Evolutionary conservation across 2,888 invertebrate species (phyloP).

Genomic region (Tuberolachnus salignus): DNA sequence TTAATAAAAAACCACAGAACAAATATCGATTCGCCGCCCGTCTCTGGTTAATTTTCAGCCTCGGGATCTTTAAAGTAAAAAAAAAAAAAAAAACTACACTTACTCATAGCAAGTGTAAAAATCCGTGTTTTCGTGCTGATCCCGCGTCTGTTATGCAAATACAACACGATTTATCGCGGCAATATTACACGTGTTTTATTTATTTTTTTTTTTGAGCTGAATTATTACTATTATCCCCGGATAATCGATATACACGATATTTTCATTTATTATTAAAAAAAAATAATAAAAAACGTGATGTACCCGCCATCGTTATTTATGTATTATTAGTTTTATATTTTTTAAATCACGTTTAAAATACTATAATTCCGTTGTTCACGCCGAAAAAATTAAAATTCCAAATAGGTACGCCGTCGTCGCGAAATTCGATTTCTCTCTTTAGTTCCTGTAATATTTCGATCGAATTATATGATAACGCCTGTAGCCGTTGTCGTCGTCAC

Average conservation of each 20-base stretch:
- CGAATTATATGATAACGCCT: slow-evolving; percentile 22
- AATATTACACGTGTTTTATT: background rate
- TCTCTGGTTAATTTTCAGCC: slow-evolving; percentile 14
- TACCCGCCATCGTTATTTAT: background rate
- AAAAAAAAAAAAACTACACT: too few species aligned
- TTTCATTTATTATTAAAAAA: background rate
- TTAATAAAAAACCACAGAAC: background rate
- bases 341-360: background rate
- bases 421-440: slow-evolving; percentile 1
- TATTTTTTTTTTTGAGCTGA: background rate
- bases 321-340: background rate
- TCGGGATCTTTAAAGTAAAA: slow-evolving; percentile 11
- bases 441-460: slow-evolving; percentile 14
- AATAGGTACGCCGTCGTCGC: background rate
- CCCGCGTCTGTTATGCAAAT: background rate
- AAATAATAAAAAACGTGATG: slow-evolving; percentile 4
- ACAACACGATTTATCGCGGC: slow-evolving; percentile 6
- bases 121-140: background rate
- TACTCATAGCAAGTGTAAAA: background rate
- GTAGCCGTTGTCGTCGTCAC: background rate
- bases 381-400: slow-evolving; percentile 10
- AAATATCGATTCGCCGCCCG: slow-evolving; percentile 25
- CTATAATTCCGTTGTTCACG: background rate
- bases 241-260: too few species aligned
- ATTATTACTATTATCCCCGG: background rate